Evolutionary conservation across 2,797 vertebrate species (phyloP).

Genomic region (Gadopsis marmoratus): DNA sequence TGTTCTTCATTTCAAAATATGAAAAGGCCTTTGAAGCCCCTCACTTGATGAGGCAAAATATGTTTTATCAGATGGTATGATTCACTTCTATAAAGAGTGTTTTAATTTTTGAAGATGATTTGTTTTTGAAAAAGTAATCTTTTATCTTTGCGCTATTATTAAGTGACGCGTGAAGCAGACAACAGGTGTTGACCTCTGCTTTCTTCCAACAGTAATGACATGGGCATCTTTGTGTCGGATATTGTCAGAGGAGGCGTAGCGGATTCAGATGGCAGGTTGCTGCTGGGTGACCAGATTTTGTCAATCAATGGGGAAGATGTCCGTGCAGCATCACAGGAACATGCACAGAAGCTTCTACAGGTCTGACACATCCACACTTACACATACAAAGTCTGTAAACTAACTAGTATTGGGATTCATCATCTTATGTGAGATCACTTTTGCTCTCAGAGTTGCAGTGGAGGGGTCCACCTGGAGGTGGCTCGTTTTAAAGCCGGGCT

Average conservation of each 20-base stretch:
- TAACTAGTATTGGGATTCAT: neutral
- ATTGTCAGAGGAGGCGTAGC: slow-evolving; percentile 92
- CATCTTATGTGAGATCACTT: neutral
- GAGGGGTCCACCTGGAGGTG: slow-evolving; percentile 89
- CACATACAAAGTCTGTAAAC: neutral
- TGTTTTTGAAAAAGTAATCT: neutral
- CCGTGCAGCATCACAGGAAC: slow-evolving; percentile 90
- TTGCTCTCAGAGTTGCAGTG: slow-evolving; percentile 87
- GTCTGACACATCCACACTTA: slow-evolving; percentile 72
- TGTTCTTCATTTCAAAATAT: neutral
- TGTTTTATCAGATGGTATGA: neutral
- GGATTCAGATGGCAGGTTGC: slow-evolving; percentile 90
- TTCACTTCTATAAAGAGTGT: neutral
- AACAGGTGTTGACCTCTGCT: slow-evolving; percentile 65
- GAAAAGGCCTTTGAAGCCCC: neutral
- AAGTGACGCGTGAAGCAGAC: slow-evolving; percentile 17
- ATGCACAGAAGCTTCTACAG: slow-evolving; percentile 90
- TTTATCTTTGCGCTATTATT: neutral
- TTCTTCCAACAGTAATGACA: slow-evolving; percentile 89
- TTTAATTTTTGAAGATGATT: neutral
- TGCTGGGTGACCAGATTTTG: slow-evolving; percentile 96
- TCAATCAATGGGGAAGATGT: slow-evolving; percentile 94
- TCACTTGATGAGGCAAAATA: neutral
- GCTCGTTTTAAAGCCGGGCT: slow-evolving; percentile 93
- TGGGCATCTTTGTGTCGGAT: slow-evolving; percentile 96